These are phyloP conservation scores for Periophthalmus magnuspinnatus DNA, from an alignment of 2,797 vertebrate species.

Conservation along the genomic window DNA sequence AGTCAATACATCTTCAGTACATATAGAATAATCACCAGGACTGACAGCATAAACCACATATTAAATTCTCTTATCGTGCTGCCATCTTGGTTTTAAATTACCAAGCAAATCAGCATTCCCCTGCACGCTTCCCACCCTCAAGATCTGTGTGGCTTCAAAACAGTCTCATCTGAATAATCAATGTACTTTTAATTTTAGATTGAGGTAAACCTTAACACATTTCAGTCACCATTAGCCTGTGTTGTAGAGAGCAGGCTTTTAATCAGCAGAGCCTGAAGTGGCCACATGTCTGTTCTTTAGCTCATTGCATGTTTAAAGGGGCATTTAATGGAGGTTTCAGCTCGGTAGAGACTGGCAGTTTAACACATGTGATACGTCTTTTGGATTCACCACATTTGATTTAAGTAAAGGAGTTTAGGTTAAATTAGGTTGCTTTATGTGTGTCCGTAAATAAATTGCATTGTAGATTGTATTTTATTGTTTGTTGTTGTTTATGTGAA, in stretches of 20 bases:
- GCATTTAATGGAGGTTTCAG: slow-evolving; percentile 12
- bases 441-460: no score
- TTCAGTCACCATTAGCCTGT: slow-evolving; percentile 21
- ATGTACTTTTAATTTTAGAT: slow-evolving; percentile 44
- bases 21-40: slow-evolving; percentile 44
- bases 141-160: slow-evolving; percentile 25
- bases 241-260: slow-evolving; percentile 5
- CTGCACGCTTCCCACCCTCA: slow-evolving; percentile 4
- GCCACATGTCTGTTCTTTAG: slow-evolving; percentile 3
- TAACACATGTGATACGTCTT: neutral
- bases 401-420: neutral
- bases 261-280: neutral
- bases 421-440: no score
- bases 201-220: slow-evolving; percentile 36
- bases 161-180: slow-evolving; percentile 56
- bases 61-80: slow-evolving; percentile 38
- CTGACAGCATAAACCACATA: slow-evolving; percentile 39
- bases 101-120: slow-evolving; percentile 39
- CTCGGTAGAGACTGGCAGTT: slow-evolving; percentile 10
- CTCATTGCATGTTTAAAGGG: slow-evolving; percentile 5
- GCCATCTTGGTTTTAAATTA: slow-evolving; percentile 29
- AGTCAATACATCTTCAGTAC: slow-evolving; percentile 46
- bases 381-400: neutral
- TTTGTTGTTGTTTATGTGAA: no score
- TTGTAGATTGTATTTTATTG: no score